These are phyloP conservation scores for Parotia lawesii DNA, from an alignment of 2,113 vertebrate genomes.

Conservation along the genomic window DNA sequence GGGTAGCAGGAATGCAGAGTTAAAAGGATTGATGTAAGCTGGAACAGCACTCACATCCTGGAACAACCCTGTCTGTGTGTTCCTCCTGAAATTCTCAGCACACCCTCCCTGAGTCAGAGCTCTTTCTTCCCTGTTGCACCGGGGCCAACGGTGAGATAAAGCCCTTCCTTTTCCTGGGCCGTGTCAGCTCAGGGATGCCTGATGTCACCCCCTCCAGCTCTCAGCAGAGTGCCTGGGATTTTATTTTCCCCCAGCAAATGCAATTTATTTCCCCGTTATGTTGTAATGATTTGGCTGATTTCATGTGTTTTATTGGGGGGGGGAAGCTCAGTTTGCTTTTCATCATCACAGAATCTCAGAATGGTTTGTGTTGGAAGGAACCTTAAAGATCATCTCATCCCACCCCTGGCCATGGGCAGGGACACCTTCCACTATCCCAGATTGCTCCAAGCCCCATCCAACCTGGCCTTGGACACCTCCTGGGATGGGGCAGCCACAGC, in stretches of 20 bases:
- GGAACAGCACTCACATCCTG: not conserved
- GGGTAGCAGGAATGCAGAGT: not conserved
- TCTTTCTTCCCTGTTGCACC: not conserved
- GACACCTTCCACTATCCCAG: not conserved
- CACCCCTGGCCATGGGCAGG: not conserved
- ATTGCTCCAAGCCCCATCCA: fast-evolving
- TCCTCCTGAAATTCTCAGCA: slow-evolving; percentile 12
- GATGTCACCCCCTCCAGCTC: not conserved
- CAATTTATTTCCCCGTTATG: not conserved
- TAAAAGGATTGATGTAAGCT: not conserved
- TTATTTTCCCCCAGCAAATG: not conserved
- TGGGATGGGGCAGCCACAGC: not conserved
- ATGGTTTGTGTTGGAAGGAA: not conserved
- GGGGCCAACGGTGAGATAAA: not conserved
- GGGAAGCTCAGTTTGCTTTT: not conserved
- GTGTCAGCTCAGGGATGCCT: not conserved
- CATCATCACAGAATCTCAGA: not conserved
- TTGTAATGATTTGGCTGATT: not conserved
- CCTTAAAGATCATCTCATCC: not conserved
- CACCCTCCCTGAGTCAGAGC: slow-evolving; percentile 20
- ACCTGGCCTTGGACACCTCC: not conserved
- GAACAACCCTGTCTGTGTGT: not conserved
- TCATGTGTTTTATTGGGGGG: not conserved
- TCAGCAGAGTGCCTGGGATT: not conserved
- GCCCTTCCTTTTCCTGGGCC: not conserved